Conservation (phyloP, 2,888 invertebrate genomes). For the Cepaea hortensis region DNA sequence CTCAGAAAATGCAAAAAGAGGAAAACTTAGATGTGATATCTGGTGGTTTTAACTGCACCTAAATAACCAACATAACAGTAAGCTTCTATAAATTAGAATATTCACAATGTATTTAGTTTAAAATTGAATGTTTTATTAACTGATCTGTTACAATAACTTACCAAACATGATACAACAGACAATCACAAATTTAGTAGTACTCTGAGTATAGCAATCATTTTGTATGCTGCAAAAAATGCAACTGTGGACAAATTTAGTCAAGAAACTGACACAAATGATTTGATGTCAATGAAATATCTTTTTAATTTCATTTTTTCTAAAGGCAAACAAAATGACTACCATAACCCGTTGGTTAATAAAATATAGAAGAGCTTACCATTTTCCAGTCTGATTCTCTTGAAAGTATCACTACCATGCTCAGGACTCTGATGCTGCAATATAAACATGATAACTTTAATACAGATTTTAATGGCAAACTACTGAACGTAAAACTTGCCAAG, state of each 20-base stretch:
- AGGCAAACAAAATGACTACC: constrained; percentile 46
- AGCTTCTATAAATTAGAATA: background rate
- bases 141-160: background rate
- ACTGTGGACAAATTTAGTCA: background rate
- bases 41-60: background rate
- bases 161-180: background rate
- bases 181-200: background rate
- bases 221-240: constrained; percentile 23
- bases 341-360: constrained; percentile 9
- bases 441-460: background rate
- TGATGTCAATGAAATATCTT: background rate
- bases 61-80: background rate
- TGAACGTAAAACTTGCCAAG: too few species aligned
- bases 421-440: background rate
- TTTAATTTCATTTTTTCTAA: constrained; percentile 8
- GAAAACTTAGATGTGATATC: constrained; percentile 5
- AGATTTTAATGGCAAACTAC: too few species aligned
- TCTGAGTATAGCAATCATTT: constrained; percentile 40
- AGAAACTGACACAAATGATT: background rate
- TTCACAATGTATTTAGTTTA: background rate
- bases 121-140: constrained; percentile 1
- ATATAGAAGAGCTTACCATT: constrained; percentile 29
- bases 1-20: constrained; percentile 24
- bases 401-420: constrained; percentile 3
- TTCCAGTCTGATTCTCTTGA: constrained; percentile 40